A percentile compares a stretch with the other conserved stretches of the same genome.
Evolutionary conservation across 2,888 invertebrate genomes (phyloP).

Genomic region (Acleris holmiana): DNA sequence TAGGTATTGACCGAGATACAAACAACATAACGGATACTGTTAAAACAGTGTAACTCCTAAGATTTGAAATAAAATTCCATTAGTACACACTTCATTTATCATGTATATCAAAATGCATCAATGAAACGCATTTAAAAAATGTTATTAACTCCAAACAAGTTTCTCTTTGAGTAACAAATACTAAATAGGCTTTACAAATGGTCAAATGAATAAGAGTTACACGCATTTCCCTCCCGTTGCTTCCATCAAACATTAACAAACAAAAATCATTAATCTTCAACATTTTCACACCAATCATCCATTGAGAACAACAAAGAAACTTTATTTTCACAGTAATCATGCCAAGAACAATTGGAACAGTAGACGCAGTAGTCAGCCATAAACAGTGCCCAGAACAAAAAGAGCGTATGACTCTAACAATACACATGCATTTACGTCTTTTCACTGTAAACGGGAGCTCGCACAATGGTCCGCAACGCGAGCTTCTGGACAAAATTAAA

Average conservation of each 20-base stretch:
- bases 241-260: slow-evolving; percentile 16
- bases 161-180: too few relatives aligned
- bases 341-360: slow-evolving; percentile 44
- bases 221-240: slow-evolving; percentile 6
- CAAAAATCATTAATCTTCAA: slow-evolving; percentile 41
- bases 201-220: not conserved
- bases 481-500: slow-evolving; percentile 52
- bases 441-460: slow-evolving; percentile 41
- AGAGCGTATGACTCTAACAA: slow-evolving; percentile 9
- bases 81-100: too few relatives aligned
- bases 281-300: slow-evolving; percentile 53
- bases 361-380: slow-evolving; percentile 43
- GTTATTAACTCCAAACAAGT: too few relatives aligned
- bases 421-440: not conserved
- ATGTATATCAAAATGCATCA: too few relatives aligned
- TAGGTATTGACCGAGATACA: too few relatives aligned
- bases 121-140: too few relatives aligned
- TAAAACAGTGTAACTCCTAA: too few relatives aligned
- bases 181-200: not conserved
- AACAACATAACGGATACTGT: too few relatives aligned
- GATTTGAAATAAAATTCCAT: too few relatives aligned
- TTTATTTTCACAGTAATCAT: slow-evolving; percentile 37
- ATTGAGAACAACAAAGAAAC: slow-evolving; percentile 40
- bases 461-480: slow-evolving; percentile 60
- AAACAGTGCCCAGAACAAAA: slow-evolving; percentile 10